Evolutionary conservation across 2,113 vertebrate species (phyloP).

Genomic region (Donacobius atricapilla): DNA sequence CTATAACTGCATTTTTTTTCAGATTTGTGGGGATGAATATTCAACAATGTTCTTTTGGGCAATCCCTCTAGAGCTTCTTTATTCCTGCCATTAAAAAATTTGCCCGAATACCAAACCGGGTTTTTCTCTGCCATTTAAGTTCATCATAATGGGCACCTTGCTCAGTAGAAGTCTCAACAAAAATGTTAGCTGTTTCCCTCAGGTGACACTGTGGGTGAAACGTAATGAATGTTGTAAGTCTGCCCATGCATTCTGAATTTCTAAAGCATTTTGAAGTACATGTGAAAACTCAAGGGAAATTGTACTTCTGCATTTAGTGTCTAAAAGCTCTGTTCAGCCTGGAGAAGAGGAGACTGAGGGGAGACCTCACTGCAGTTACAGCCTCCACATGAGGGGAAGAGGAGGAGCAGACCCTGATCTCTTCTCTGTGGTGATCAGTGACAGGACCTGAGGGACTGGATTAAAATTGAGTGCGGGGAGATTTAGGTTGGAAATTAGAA

Average conservation of each 20-base stretch:
- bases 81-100: not conserved
- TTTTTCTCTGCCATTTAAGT: not conserved
- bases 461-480: not conserved
- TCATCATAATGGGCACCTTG: not conserved
- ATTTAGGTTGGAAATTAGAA: not conserved
- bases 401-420: not conserved
- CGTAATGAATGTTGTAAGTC: not conserved
- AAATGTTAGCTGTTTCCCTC: not conserved
- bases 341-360: not conserved
- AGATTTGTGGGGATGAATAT: not conserved
- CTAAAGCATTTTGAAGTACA: not conserved
- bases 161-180: not conserved
- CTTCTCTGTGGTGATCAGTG: not conserved
- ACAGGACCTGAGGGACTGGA: not conserved
- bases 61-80: not conserved
- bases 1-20: not conserved
- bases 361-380: not conserved
- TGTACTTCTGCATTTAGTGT: not conserved
- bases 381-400: too few relatives aligned
- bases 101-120: not conserved
- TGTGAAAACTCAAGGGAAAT: not conserved
- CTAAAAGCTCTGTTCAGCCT: not conserved
- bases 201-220: not conserved
- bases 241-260: not conserved
- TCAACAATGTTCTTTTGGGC: not conserved